Evolutionary conservation across 2,113 vertebrate genomes (phyloP).

Genomic region (rabbit (Oryctolagus cuniculus)): DNA sequence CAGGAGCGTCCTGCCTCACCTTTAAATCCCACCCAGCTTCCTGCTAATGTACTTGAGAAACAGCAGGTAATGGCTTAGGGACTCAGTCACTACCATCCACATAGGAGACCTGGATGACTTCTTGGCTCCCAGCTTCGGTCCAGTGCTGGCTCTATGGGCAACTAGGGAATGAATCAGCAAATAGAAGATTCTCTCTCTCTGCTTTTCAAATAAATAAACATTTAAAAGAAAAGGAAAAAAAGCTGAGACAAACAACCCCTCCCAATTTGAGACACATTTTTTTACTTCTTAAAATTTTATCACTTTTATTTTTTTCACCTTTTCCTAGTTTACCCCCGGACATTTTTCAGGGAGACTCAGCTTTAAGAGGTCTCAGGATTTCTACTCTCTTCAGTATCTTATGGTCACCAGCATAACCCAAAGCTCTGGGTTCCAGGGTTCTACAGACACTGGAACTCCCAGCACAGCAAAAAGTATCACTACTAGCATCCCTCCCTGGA

Average conservation of each 20-base stretch:
- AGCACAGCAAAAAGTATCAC: neutral
- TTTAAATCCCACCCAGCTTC: no score
- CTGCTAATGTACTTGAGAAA: no score
- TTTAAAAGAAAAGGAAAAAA: neutral
- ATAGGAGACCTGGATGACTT: no score
- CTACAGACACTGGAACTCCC: neutral
- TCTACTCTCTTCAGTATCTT: neutral
- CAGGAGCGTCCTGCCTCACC: no score
- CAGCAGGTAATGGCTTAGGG: no score
- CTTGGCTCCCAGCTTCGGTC: no score
- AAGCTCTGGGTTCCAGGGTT: neutral
- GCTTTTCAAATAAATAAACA: no score
- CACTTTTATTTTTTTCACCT: neutral
- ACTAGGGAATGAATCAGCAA: no score
- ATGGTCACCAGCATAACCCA: neutral
- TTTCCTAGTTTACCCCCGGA: neutral
- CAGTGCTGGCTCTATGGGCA: no score
- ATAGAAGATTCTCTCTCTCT: no score
- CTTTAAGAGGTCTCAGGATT: neutral
- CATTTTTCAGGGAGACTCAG: neutral
- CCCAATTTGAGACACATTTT: neutral
- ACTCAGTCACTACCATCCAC: no score
- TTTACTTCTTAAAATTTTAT: no score
- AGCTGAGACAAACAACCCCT: neutral
- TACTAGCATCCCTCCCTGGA: neutral